phyloP scores from a whole-genome alignment of 1,140 invertebrate genomes.

The Uloborus diversus region DNA sequence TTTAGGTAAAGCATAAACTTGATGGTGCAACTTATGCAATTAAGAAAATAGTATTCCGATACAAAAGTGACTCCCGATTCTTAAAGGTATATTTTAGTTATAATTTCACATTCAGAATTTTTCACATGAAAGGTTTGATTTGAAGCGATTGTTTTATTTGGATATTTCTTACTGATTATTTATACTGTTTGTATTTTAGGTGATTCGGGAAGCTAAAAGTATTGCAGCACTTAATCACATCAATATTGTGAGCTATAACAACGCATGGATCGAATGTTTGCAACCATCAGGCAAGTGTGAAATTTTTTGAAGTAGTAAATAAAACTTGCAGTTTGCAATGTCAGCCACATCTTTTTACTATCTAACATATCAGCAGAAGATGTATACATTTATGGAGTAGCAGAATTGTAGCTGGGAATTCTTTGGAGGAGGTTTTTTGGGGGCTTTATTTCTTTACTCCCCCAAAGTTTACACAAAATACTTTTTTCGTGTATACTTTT shows the following conservation, averaged over 20 bases:
- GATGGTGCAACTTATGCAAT: conserved; percentile 82
- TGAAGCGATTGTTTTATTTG: neutral
- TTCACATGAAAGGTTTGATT: conserved; percentile 53
- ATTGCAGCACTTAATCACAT: conserved; percentile 80
- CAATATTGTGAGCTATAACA: conserved; percentile 85
- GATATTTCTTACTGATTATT: too few species aligned
- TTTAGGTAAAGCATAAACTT: conserved; percentile 73
- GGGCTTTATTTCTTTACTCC: too few species aligned
- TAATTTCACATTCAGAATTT: conserved; percentile 42
- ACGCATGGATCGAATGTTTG: conserved; percentile 78
- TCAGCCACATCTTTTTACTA: neutral
- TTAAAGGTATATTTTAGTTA: conserved; percentile 54
- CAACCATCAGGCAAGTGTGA: neutral
- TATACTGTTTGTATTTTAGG: conserved; percentile 61
- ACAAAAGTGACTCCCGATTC: conserved; percentile 60
- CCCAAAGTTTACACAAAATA: too few species aligned
- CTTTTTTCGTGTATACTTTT: too few species aligned
- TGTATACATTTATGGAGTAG: neutral
- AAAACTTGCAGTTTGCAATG: too few species aligned
- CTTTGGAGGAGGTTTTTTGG: neutral
- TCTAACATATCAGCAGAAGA: neutral
- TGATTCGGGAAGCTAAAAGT: conserved; percentile 80
- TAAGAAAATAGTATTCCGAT: conserved; percentile 79
- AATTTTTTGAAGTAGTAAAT: too few species aligned
- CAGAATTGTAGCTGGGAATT: neutral